Conservation (phyloP, 1,140 invertebrate species). For the Zaprionus vittiger region DNA sequence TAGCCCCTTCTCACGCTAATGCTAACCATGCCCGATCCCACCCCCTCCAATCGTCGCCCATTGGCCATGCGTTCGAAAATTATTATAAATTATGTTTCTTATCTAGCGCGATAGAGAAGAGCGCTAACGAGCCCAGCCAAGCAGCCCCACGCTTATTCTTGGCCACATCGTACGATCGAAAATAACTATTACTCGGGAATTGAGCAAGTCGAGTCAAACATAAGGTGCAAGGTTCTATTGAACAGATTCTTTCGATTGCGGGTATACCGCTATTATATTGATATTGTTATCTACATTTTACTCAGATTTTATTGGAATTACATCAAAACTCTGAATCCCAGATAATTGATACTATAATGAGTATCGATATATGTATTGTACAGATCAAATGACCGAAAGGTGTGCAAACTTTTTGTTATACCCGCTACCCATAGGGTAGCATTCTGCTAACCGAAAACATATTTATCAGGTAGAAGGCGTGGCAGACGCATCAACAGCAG, state of each 20-base stretch:
- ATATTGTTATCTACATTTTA: background rate
- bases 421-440: no score
- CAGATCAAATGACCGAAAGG: no score
- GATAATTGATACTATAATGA: background rate
- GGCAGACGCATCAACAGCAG: no score
- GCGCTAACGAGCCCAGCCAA: constrained; percentile 37
- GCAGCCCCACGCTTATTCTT: background rate
- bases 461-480: no score
- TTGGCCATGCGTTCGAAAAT: constrained; percentile 75
- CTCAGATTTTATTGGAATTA: background rate
- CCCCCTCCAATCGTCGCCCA: constrained; percentile 13
- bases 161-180: constrained; percentile 5
- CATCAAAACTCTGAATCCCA: background rate
- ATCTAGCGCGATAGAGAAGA: constrained; percentile 42
- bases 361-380: no score
- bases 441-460: no score
- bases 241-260: background rate
- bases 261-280: background rate
- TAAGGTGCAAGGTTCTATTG: background rate
- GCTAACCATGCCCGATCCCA: constrained; percentile 6
- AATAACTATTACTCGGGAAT: constrained; percentile 7
- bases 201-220: background rate
- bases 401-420: no score
- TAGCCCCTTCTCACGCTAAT: background rate
- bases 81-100: constrained; percentile 82